Evolutionary conservation across 2,888 invertebrate species (phyloP).

Genomic region (Pollenia amentaria): DNA sequence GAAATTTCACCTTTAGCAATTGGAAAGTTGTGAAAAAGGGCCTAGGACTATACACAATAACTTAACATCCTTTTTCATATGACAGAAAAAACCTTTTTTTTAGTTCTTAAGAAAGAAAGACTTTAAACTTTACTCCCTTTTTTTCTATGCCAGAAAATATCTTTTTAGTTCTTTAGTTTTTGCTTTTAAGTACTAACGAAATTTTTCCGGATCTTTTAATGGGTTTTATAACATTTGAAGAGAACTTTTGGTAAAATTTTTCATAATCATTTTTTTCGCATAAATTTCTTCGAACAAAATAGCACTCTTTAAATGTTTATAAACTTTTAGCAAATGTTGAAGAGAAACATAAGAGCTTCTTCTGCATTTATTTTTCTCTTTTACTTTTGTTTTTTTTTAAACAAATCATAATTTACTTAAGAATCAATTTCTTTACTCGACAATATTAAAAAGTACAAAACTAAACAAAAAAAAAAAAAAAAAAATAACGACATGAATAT

Average conservation of each 20-base stretch:
- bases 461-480: background rate
- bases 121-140: no score
- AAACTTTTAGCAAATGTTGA: background rate
- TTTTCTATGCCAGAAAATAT: no score
- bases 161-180: background rate
- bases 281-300: background rate
- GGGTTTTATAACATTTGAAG: slow-evolving; percentile 4
- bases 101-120: no score
- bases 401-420: slow-evolving; percentile 60
- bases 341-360: background rate
- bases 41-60: no score
- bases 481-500: background rate
- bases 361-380: slow-evolving; percentile 16
- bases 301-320: background rate
- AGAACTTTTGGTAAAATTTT: background rate
- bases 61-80: no score
- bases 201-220: background rate
- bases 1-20: no score
- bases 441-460: slow-evolving; percentile 18
- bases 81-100: no score
- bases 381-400: slow-evolving; percentile 45
- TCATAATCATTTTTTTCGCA: background rate
- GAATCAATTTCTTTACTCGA: slow-evolving; percentile 29
- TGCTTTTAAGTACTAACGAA: background rate
- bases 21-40: no score